phyloP scores from a whole-genome alignment of 2,888 invertebrate species.

The Apocheima hispidaria region DNA sequence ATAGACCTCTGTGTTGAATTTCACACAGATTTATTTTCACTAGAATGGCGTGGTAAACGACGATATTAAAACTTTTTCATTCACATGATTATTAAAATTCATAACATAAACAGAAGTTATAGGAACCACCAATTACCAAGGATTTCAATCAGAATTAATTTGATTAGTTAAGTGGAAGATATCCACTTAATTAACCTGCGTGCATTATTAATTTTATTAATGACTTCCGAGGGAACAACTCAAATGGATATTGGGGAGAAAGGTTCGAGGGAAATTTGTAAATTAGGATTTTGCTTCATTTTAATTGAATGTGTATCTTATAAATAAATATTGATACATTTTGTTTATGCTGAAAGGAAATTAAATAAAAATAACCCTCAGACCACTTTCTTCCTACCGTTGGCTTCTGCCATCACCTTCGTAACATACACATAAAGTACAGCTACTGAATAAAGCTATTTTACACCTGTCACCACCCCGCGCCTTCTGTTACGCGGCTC shows the following conservation, averaged over 20 bases:
- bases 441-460: no score
- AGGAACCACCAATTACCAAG: constrained; percentile 6
- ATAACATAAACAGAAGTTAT: constrained; percentile 1
- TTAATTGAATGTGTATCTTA: not conserved
- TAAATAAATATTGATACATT: not conserved
- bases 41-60: no score
- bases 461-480: no score
- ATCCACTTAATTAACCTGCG: constrained; percentile 22
- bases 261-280: not conserved
- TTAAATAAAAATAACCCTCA: no score
- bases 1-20: no score
- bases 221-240: constrained; percentile 14
- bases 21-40: no score
- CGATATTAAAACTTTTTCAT: not conserved
- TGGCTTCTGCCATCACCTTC: no score
- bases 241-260: constrained; percentile 6
- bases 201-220: constrained; percentile 25
- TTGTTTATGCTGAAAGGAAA: no score
- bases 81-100: not conserved
- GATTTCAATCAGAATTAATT: constrained; percentile 22
- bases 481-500: no score
- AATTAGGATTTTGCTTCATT: not conserved
- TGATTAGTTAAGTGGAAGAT: constrained; percentile 17
- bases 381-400: no score
- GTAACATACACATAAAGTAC: no score